Evolutionary conservation across 2,113 vertebrate species (phyloP).

Genomic region (Aptenodytes forsteri): DNA sequence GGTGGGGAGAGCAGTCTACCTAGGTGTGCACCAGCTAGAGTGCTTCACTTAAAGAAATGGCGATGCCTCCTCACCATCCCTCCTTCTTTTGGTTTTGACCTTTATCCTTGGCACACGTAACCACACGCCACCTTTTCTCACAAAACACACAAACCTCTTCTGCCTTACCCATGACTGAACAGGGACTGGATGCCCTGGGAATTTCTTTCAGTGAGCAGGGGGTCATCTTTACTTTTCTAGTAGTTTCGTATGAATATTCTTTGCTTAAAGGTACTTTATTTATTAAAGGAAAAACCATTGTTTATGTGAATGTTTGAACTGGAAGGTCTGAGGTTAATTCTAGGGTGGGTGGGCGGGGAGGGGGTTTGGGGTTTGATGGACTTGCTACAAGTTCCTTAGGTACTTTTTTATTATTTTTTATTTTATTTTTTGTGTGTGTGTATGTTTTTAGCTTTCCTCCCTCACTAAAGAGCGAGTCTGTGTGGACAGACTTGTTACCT

Average conservation of each 20-base stretch:
- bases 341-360: constrained; percentile 58
- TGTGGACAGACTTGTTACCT: constrained; percentile 79
- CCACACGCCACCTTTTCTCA: constrained; percentile 12
- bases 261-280: constrained; percentile 89
- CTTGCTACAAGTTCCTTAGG: constrained; percentile 78
- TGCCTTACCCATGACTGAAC: constrained; percentile 74
- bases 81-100: neutral
- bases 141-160: constrained; percentile 52
- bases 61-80: neutral
- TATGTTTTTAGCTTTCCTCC: constrained; percentile 85
- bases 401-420: constrained; percentile 77
- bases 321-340: constrained; percentile 83
- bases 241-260: constrained; percentile 76
- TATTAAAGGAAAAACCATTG: constrained; percentile 81
- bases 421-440: constrained; percentile 64
- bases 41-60: neutral
- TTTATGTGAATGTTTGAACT: constrained; percentile 92
- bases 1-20: neutral
- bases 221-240: constrained; percentile 71
- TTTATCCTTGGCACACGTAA: neutral
- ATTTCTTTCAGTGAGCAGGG: constrained; percentile 69
- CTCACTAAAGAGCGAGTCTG: constrained; percentile 77
- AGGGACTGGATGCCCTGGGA: constrained; percentile 61
- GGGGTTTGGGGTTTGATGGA: constrained; percentile 73
- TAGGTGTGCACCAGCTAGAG: neutral